These are phyloP conservation scores for Agrochola lychnidis DNA, from an alignment of 2,888 invertebrate species.

Conservation along the genomic window DNA sequence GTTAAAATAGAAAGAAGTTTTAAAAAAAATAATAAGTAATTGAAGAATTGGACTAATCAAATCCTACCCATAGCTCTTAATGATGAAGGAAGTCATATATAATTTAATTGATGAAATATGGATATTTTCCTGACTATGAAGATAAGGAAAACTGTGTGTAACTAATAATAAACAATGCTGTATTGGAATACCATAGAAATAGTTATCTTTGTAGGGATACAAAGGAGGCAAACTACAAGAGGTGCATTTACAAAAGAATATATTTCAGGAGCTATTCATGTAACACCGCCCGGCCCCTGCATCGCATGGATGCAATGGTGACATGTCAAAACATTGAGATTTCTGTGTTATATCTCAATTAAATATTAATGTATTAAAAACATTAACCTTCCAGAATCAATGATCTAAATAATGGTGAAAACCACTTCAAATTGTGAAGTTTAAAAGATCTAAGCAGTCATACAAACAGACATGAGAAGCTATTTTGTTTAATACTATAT, in stretches of 20 bases:
- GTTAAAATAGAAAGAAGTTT: background rate
- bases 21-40: background rate
- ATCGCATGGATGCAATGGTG: background rate
- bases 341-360: too few species aligned
- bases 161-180: constrained; percentile 24
- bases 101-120: background rate
- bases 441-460: background rate
- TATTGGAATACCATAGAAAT: constrained; percentile 10
- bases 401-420: background rate
- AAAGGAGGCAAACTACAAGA: constrained; percentile 7
- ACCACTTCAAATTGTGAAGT: background rate
- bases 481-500: background rate
- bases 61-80: background rate
- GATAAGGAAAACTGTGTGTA: constrained; percentile 26
- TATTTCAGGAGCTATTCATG: background rate
- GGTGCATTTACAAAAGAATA: constrained; percentile 6
- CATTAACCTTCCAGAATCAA: background rate
- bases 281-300: too few species aligned
- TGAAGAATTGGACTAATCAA: background rate
- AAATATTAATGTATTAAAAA: too few species aligned
- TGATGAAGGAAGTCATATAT: background rate
- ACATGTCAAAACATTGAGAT: background rate
- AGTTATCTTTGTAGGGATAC: background rate
- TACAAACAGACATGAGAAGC: background rate
- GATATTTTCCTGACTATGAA: background rate